Evolutionary conservation across 1,140 invertebrate genomes (phyloP).

Genomic region (Drepana arcuata): DNA sequence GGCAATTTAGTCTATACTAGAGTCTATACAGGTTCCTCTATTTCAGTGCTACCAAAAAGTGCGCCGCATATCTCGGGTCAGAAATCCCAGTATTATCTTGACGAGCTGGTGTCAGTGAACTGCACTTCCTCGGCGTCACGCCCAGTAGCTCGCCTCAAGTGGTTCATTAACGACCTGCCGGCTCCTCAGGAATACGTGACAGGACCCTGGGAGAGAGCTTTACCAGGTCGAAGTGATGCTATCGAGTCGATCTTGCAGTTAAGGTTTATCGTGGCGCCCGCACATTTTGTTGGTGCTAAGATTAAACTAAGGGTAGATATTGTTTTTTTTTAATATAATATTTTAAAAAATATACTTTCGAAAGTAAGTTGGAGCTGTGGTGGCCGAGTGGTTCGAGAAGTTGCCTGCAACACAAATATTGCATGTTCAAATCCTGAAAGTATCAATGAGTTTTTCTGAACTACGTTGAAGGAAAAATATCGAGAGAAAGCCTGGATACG

Average conservation of each 20-base stretch:
- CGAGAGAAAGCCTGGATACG: too few species aligned
- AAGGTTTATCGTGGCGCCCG: constrained; percentile 26
- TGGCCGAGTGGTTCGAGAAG: too few species aligned
- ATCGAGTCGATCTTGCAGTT: constrained; percentile 38
- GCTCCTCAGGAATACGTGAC: constrained; percentile 30
- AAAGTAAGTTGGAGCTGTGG: too few species aligned
- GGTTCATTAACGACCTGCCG: constrained; percentile 82
- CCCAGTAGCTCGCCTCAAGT: constrained; percentile 83
- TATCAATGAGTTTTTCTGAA: too few species aligned
- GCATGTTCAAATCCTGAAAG: too few species aligned
- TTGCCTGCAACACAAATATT: too few species aligned
- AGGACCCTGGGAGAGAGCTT: constrained; percentile 40
- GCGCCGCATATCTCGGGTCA: constrained; percentile 83
- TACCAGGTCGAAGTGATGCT: constrained; percentile 24
- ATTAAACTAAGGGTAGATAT: constrained; percentile 34
- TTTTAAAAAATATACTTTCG: too few species aligned
- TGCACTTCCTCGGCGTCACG: constrained; percentile 85
- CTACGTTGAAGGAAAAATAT: too few species aligned
- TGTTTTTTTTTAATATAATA: not conserved
- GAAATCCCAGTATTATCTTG: constrained; percentile 80
- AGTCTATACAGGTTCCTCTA: constrained; percentile 1
- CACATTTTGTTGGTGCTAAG: constrained; percentile 34
- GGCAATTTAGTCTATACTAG: constrained; percentile 6
- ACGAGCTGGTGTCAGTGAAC: constrained; percentile 83
- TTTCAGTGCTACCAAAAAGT: constrained; percentile 82